These are phyloP conservation scores for Pao palembangensis DNA, from an alignment of 2,113 vertebrate species.

Conservation along the genomic window DNA sequence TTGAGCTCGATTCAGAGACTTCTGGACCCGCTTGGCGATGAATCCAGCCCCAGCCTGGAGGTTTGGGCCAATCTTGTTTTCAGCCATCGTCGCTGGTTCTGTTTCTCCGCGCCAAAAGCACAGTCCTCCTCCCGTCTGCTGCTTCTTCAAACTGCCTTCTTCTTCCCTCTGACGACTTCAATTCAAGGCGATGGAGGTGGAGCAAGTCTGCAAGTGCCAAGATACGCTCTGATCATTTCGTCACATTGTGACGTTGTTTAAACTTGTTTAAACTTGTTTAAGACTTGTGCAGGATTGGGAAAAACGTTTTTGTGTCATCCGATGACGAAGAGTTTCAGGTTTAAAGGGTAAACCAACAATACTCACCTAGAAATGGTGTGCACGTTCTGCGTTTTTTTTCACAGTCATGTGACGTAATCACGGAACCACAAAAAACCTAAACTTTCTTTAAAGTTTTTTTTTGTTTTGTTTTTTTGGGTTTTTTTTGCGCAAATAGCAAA, in stretches of 20 bases:
- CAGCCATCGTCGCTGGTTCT: constrained; percentile 79
- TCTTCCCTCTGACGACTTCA: background rate
- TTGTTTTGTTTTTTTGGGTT: too few species aligned
- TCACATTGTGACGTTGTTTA: background rate
- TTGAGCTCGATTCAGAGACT: constrained; percentile 86
- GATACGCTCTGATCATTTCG: background rate
- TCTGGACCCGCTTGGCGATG: constrained; percentile 90
- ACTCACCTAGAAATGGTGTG: constrained; percentile 51
- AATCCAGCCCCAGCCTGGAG: constrained; percentile 82
- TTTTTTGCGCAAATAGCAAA: too few species aligned
- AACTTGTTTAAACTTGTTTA: constrained; percentile 35
- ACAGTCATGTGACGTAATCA: constrained; percentile 4
- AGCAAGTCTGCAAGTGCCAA: constrained; percentile 32
- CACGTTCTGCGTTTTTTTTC: constrained; percentile 8
- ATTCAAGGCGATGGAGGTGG: constrained; percentile 44
- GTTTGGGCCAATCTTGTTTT: constrained; percentile 77
- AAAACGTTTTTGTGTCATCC: too few species aligned
- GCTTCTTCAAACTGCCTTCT: constrained; percentile 7
- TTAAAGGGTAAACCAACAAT: background rate
- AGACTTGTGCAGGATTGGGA: background rate
- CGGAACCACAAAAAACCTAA: background rate
- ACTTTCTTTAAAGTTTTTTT: too few species aligned
- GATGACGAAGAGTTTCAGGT: too few species aligned
- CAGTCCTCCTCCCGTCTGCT: constrained; percentile 4
- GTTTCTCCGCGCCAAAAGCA: constrained; percentile 1